Evolutionary conservation across 2,797 vertebrate species (phyloP), one percentile per base, ranked within the genome.

Genomic region (Menidia menidia): DNA sequence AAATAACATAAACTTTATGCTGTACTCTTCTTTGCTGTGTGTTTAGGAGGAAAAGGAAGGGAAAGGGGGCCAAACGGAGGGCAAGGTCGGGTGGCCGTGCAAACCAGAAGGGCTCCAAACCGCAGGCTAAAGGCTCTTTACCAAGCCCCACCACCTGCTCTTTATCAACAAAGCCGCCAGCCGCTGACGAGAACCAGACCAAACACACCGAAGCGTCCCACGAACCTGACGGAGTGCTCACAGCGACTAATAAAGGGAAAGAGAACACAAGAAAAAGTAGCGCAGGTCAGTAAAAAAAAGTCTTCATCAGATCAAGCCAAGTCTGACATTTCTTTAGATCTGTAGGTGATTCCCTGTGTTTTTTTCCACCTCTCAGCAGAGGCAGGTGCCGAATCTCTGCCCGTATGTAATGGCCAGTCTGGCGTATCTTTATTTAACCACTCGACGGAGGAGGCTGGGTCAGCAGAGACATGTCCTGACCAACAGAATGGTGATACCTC

Each of bases 41-140:
- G 60, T 75, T 10, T 53, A 95, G 94, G 89, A 94, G 92, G 84
- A 95, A 94, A 80, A 92, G 93, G 87, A 94, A 87, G 88, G 93
- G 88, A 45, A 94, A 92, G 75, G 93, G 93, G 42, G 93, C 86
- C 53, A 93, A 86, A 83, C 91, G 92, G 33, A 93, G 90, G 81
- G 87, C 80, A 6, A 89, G 90, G 79, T 86, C 92, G 39, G 88
- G 86, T 41, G 90, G 83, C 2, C 93, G 93, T 16, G 73, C 62
- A 43, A 87, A 89, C 60, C 93, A 89, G 54, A 93, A 75, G 68
- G 78, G 51, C 35, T 44, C 72, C 4, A 94, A 91, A 81, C 68
- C 31, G 6, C 92, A 82, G 58, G 71, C 56, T 70, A 94, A 93
- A 90, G 43, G 82, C 61, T 56, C 79, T 41, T 89, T 76, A 12